Evolutionary conservation across 2,113 vertebrate genomes (phyloP), one percentile per base, ranked within the genome.

Genomic region (Stictonetta naevosa): DNA sequence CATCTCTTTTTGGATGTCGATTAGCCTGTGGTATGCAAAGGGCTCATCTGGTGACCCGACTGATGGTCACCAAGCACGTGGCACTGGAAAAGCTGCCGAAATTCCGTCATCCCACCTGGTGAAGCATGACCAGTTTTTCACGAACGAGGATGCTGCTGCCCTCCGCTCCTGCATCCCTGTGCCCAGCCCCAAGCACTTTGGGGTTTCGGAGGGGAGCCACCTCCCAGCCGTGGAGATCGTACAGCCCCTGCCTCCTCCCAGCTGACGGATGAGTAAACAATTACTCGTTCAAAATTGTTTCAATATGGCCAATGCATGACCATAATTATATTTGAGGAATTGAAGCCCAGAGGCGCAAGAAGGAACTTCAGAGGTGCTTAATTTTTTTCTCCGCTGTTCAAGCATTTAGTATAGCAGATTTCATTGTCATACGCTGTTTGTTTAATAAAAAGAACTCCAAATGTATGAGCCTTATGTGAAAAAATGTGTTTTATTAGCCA

Each of bases 401-500:
- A 22, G 6, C n/a, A 10, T 56, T 93, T 42, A 21, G 44, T 82
- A 25, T 44, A 77, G 69, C 88, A 82, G 67, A 89, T 95, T 83
- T 66, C 58, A 80, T 82, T 95, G 83, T 90, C 83, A 46, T 40
- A 36, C 75, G 56, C 63, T 90, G 25, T 91, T 94, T 36, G 63
- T 88, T 94, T 95, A 78, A 88, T 76, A 48, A 42, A 55, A 85
- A 83, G 58, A 40, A 18, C 90, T 96, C 93, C 92, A 96, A 90
- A 74, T 87, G 56, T 66, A 42, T 84, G 92, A 95, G 21, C 80
- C 86, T 69, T 48, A 8, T 21, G 59, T 90, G 84, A 38, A 96
- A 95, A 95, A 94, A 92, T 59, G 85, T 8, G 6, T 88, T 91
- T 94, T 42, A 87, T 72, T 63, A 88, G 87, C 82, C 92, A 96